Evolutionary conservation across 2,113 vertebrate species (phyloP).

Genomic region (Python bivittatus): DNA sequence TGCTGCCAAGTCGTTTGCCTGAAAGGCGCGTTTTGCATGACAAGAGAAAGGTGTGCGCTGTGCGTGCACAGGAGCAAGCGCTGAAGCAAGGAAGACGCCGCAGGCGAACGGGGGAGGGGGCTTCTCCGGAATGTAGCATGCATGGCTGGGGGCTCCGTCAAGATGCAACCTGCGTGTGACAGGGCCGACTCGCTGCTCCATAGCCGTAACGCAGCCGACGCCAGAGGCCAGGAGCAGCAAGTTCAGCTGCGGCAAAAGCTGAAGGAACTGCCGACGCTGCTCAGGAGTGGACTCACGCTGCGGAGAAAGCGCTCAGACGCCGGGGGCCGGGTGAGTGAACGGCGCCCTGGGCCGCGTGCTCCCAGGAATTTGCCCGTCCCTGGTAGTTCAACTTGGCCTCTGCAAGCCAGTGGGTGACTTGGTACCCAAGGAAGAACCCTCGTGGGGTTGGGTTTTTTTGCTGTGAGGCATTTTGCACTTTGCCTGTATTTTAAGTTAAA

Average conservation of each 20-base stretch:
- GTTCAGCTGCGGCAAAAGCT: conserved; percentile 92
- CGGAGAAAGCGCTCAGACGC: conserved; percentile 82
- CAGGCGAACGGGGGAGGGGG: neutral
- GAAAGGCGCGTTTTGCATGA: conserved; percentile 33
- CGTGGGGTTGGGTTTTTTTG: no score
- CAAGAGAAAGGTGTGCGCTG: conserved; percentile 54
- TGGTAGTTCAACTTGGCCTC: neutral
- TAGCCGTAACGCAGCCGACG: conserved; percentile 82
- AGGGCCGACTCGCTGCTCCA: conserved; percentile 77
- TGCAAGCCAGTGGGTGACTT: neutral
- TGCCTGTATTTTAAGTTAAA: neutral
- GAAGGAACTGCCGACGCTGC: conserved; percentile 87
- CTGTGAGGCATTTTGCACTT: neutral
- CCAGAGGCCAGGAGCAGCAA: conserved; percentile 75
- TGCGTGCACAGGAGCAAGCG: conserved; percentile 12
- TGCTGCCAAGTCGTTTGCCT: conserved; percentile 19
- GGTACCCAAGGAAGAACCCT: neutral
- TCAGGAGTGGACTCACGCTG: conserved; percentile 92
- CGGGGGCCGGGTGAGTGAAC: conserved; percentile 66
- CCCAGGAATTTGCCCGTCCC: neutral
- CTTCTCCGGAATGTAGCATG: conserved; percentile 55
- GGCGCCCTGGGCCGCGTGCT: neutral
- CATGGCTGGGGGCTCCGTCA: conserved; percentile 73
- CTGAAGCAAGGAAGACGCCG: neutral
- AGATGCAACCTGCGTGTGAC: conserved; percentile 72